Conservation (phyloP, 30 jellyfish, hydroid and myxozoan genomes). For the Aurelia sp. region DNA sequence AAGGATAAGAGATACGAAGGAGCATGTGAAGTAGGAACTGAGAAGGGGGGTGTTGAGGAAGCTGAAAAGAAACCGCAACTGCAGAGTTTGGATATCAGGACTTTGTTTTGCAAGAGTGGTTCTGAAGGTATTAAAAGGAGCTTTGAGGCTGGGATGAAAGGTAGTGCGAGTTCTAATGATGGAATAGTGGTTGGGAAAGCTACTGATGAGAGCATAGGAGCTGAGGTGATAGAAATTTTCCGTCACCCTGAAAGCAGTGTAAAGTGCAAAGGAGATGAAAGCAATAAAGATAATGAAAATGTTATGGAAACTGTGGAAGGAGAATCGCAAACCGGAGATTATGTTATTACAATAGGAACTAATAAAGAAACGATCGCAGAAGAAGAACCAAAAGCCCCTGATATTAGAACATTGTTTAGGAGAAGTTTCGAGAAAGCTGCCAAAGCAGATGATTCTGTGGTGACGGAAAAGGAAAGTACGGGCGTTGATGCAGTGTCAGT, state of each 20-base stretch:
- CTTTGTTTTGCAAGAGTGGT: too few species aligned
- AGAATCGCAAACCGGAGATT: too few species aligned
- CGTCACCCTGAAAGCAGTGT: too few species aligned
- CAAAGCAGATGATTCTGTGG: neutral
- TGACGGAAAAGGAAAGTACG: too few species aligned
- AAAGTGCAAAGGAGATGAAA: neutral
- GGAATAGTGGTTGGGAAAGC: neutral
- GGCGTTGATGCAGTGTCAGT: too few species aligned
- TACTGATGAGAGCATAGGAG: neutral
- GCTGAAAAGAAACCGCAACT: too few species aligned
- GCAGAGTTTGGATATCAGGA: too few species aligned
- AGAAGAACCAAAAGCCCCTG: conserved; percentile 2
- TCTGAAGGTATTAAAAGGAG: too few species aligned
- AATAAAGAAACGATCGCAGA: neutral
- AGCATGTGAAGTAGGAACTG: too few species aligned
- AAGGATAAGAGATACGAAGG: neutral
- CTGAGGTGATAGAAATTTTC: neutral
- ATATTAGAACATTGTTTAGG: conserved; percentile 27
- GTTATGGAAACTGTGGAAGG: neutral
- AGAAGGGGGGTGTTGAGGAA: too few species aligned
- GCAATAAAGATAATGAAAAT: neutral
- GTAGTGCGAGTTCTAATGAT: neutral
- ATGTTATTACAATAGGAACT: neutral
- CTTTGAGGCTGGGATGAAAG: too few species aligned
- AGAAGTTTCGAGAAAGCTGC: conserved; percentile 5